Percentiles rank a stretch among this genome's conserved stretches.
Conservation (phyloP, 2,888 invertebrate species). For the Nesidiocoris tenuis region DNA sequence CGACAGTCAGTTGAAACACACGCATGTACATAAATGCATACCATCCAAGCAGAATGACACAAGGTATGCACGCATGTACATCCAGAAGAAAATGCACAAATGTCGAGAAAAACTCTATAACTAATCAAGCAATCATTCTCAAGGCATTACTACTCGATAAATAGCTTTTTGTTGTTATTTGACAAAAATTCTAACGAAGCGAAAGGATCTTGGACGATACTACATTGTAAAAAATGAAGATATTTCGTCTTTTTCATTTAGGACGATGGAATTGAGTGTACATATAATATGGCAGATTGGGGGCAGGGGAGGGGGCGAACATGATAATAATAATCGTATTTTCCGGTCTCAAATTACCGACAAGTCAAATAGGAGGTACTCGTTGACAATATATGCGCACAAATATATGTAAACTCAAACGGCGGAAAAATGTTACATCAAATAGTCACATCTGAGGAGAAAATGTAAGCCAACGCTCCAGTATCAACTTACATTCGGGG, state of each 20-base stretch:
- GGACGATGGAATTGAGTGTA: conserved; percentile 31
- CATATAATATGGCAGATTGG: too few relatives aligned
- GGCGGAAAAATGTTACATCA: neutral
- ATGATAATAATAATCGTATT: too few relatives aligned
- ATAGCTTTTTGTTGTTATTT: conserved; percentile 39
- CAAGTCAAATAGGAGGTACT: neutral
- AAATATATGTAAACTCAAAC: conserved; percentile 33
- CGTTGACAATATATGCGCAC: neutral
- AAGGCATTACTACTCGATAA: conserved; percentile 47
- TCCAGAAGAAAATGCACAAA: conserved; percentile 44
- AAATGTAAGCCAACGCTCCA: conserved; percentile 38
- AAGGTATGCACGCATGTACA: conserved; percentile 45
- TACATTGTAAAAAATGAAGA: conserved; percentile 31
- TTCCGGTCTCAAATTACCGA: neutral
- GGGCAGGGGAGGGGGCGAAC: too few relatives aligned
- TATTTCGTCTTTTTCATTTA: conserved; percentile 10
- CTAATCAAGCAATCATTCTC: conserved; percentile 47
- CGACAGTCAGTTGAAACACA: conserved; percentile 42
- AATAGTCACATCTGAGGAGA: conserved; percentile 10
- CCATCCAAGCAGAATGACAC: conserved; percentile 44
- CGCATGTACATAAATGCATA: conserved; percentile 41
- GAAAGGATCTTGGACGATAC: conserved; percentile 32
- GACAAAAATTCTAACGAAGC: conserved; percentile 41
- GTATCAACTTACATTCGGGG: conserved; percentile 37
- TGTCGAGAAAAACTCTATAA: conserved; percentile 43